These are phyloP conservation scores for Saccopteryx bilineata DNA, from an alignment of 2,113 vertebrate species.

Conservation along the genomic window DNA sequence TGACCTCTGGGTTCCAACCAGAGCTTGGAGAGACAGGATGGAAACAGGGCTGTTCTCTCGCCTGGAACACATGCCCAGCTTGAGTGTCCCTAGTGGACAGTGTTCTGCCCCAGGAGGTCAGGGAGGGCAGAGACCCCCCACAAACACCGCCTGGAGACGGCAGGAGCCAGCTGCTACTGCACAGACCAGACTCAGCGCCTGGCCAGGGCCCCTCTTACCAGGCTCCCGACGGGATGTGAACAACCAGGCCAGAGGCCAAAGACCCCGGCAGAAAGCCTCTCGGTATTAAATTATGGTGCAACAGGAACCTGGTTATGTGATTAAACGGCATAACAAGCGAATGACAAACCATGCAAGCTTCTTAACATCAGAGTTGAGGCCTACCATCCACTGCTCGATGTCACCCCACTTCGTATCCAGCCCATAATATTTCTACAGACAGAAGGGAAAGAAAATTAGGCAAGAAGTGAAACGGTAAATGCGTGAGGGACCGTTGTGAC, in stretches of 20 bases:
- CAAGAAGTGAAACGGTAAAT: slow-evolving; percentile 55
- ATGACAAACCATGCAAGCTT: slow-evolving; percentile 39
- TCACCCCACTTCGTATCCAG: slow-evolving; percentile 96
- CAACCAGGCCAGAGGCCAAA: not conserved
- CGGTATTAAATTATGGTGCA: not conserved
- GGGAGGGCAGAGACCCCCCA: not conserved
- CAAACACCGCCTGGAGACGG: not conserved
- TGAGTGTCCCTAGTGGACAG: not conserved
- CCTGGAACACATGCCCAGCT: not conserved
- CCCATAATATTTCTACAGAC: slow-evolving; percentile 96
- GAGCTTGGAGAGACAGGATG: rapidly evolving
- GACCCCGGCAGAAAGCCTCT: not conserved
- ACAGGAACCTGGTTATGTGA: slow-evolving; percentile 6
- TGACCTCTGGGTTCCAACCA: not conserved
- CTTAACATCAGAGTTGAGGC: slow-evolving; percentile 73
- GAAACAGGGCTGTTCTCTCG: rapidly evolving
- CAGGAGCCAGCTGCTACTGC: not conserved
- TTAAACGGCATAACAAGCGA: not conserved
- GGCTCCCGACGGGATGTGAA: rapidly evolving
- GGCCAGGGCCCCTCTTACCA: not conserved
- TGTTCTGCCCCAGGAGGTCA: not conserved
- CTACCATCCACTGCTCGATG: slow-evolving; percentile 99
- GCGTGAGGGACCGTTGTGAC: not conserved
- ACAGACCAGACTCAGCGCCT: rapidly evolving
- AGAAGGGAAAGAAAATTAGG: slow-evolving; percentile 84